Conservation (phyloP, 2,888 invertebrate species). For the Microplitis deprimator region DNA sequence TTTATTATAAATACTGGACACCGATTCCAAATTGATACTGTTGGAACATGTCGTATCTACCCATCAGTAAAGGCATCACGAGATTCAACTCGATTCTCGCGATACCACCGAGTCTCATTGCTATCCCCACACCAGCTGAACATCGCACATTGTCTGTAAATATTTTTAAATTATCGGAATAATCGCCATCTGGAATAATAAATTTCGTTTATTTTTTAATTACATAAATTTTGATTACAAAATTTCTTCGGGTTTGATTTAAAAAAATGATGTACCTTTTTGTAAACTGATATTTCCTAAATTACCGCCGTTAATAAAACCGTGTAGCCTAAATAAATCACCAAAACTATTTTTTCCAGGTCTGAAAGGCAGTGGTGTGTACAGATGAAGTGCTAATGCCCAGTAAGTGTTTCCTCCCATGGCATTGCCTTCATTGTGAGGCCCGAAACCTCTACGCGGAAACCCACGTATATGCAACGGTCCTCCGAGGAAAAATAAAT, state of each 20-base stretch:
- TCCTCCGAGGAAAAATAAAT: constrained; percentile 91
- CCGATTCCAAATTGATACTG: constrained; percentile 91
- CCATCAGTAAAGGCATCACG: constrained; percentile 82
- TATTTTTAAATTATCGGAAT: constrained; percentile 68
- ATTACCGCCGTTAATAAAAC: constrained; percentile 92
- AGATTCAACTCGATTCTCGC: constrained; percentile 97
- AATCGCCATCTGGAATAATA: constrained; percentile 69
- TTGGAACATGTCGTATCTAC: constrained; percentile 78
- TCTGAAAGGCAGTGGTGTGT: constrained; percentile 90
- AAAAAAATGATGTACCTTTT: constrained; percentile 42
- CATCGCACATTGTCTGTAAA: constrained; percentile 77
- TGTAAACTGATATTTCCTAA: constrained; percentile 73
- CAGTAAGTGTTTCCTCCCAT: constrained; percentile 87
- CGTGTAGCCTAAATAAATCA: constrained; percentile 89
- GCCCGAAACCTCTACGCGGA: constrained; percentile 88
- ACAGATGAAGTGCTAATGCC: constrained; percentile 89
- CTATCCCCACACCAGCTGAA: constrained; percentile 88
- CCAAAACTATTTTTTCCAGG: constrained; percentile 85
- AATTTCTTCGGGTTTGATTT: constrained; percentile 5
- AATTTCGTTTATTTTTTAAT: constrained; percentile 2
- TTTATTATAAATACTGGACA: constrained; percentile 80
- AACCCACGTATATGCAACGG: constrained; percentile 92
- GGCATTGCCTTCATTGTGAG: constrained; percentile 83
- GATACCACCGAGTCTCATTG: constrained; percentile 84
- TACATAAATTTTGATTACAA: background rate